Evolutionary conservation across 2,888 invertebrate genomes (phyloP).

Genomic region (Meta bourneti): DNA sequence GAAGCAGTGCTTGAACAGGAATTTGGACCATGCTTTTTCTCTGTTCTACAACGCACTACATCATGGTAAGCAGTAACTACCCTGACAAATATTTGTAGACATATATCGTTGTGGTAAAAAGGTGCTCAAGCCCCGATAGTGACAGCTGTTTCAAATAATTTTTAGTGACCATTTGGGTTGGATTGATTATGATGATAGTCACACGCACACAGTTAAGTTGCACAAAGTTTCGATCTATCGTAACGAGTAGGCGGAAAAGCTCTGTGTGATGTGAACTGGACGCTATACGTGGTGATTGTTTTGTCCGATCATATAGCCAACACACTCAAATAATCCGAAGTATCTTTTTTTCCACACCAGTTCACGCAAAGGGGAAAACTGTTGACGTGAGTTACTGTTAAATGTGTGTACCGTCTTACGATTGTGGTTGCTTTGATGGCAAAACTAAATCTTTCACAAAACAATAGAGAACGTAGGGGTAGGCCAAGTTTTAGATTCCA

Average conservation of each 20-base stretch:
- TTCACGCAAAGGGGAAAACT: not conserved
- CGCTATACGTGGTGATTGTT: constrained; percentile 21
- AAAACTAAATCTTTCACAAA: too few relatives aligned
- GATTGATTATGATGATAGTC: not conserved
- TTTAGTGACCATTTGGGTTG: not conserved
- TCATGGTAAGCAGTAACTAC: not conserved
- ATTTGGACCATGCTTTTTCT: not conserved
- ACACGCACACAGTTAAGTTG: not conserved
- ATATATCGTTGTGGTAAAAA: not conserved
- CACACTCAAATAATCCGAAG: not conserved
- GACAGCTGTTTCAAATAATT: not conserved
- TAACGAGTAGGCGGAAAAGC: constrained; percentile 11
- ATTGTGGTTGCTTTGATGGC: too few relatives aligned
- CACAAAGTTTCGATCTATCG: constrained; percentile 1
- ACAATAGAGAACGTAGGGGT: too few relatives aligned
- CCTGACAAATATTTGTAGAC: not conserved
- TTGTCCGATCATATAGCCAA: not conserved
- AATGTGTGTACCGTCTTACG: too few relatives aligned
- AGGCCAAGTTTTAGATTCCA: too few relatives aligned
- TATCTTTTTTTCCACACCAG: not conserved
- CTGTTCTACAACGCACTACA: not conserved
- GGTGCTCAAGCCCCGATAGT: not conserved
- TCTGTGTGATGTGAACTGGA: constrained; percentile 20
- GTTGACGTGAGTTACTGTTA: too few relatives aligned
- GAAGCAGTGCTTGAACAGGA: not conserved